Conservation (phyloP, 1,140 invertebrate species). For the Caerostris extrusa region DNA sequence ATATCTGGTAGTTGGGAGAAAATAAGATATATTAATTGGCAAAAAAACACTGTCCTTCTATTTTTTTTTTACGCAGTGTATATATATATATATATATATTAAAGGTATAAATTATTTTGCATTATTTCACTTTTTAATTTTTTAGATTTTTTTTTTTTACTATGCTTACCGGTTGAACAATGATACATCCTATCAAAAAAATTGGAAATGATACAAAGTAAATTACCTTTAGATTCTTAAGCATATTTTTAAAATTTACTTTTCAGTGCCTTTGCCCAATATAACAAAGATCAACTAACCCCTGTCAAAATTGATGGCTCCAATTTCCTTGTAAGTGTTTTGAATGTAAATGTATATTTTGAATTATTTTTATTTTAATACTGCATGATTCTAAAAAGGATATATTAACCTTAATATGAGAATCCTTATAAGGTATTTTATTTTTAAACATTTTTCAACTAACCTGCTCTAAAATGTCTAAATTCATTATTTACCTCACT, state of each 20-base stretch:
- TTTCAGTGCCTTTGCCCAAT: conserved; percentile 94
- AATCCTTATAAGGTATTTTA: too few species aligned
- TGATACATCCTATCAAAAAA: background rate
- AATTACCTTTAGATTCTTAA: background rate
- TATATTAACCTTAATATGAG: too few species aligned
- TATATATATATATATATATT: background rate
- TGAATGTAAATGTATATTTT: background rate
- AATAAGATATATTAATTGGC: too few species aligned
- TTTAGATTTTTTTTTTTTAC: background rate
- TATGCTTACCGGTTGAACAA: background rate
- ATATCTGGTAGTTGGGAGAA: too few species aligned
- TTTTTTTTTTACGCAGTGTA: too few species aligned
- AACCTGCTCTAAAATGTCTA: too few species aligned
- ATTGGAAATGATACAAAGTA: background rate
- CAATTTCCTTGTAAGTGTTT: conserved; percentile 78
- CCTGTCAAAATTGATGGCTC: conserved; percentile 92
- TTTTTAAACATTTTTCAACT: too few species aligned
- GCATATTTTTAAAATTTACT: conserved; percentile 10
- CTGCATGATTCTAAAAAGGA: too few species aligned
- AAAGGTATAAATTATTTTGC: background rate
- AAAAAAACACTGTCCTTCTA: too few species aligned
- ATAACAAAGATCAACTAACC: conserved; percentile 99
- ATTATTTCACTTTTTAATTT: background rate
- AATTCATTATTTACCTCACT: too few species aligned
- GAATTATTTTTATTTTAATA: background rate